Conservation (phyloP, 2,113 vertebrate genomes). For the Notarius lentiginosus region DNA sequence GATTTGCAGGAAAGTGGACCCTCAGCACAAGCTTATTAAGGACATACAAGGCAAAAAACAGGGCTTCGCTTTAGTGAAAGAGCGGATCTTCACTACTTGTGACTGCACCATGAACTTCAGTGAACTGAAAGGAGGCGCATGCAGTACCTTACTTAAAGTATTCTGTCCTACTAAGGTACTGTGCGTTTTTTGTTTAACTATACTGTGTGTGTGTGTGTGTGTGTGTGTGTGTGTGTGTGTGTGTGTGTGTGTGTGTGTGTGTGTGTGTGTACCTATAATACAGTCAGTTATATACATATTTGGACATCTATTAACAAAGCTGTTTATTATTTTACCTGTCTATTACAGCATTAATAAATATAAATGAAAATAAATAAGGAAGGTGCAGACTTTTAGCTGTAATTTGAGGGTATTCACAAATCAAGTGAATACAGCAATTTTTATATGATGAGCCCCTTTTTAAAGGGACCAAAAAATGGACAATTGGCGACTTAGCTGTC, state of each 20-base stretch:
- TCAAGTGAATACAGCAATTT: too few relatives aligned
- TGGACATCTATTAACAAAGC: not conserved
- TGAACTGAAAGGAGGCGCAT: slow-evolving; percentile 66
- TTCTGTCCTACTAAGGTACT: slow-evolving; percentile 71
- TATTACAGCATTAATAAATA: too few relatives aligned
- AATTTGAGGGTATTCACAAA: too few relatives aligned
- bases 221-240: not conserved
- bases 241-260: not conserved
- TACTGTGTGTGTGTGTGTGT: not conserved
- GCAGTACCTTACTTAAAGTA: slow-evolving; percentile 57
- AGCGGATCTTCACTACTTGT: slow-evolving; percentile 83
- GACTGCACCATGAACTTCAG: slow-evolving; percentile 74
- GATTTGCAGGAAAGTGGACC: slow-evolving; percentile 73
- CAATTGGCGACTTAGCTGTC: too few relatives aligned
- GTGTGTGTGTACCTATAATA: not conserved
- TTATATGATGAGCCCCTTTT: too few relatives aligned
- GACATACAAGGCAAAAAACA: slow-evolving; percentile 76
- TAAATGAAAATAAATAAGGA: too few relatives aligned
- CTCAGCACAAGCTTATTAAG: slow-evolving; percentile 75
- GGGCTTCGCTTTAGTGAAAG: slow-evolving; percentile 80
- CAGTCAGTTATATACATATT: not conserved
- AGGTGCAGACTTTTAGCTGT: too few relatives aligned
- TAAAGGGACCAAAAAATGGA: too few relatives aligned
- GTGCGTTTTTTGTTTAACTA: not conserved
- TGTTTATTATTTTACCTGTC: not conserved